Percentiles rank a stretch among this genome's conserved stretches.
Conservation (phyloP, 2,797 vertebrate genomes). For the Rhynchotus rufescens region DNA sequence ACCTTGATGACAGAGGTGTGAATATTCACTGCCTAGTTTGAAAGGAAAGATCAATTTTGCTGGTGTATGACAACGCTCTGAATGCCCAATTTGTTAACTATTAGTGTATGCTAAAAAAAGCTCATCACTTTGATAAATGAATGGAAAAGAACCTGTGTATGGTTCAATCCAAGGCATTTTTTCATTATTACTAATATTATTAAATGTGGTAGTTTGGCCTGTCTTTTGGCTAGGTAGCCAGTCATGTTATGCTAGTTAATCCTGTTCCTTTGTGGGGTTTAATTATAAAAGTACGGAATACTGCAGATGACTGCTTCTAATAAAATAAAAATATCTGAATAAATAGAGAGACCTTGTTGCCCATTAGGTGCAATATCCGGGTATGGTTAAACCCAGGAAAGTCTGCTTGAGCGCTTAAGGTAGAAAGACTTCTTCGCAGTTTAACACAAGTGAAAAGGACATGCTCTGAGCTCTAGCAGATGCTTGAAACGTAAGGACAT, state of each 20-base stretch:
- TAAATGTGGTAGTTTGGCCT: background rate
- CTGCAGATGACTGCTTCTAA: constrained; percentile 3
- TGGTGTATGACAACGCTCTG: background rate
- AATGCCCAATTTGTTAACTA: constrained; percentile 14
- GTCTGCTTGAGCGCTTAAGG: background rate
- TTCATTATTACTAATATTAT: constrained; percentile 18
- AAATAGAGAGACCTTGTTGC: background rate
- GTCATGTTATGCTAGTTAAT: constrained; percentile 39
- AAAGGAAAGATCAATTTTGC: background rate
- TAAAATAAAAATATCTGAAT: constrained; percentile 39
- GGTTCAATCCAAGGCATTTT: constrained; percentile 18
- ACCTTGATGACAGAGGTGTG: constrained; percentile 1
- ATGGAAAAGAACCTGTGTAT: background rate
- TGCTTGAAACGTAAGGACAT: background rate
- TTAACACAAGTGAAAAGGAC: background rate
- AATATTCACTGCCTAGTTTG: background rate
- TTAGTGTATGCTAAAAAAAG: background rate
- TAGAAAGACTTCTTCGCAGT: background rate
- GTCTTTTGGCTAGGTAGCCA: background rate
- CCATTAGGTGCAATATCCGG: constrained; percentile 15
- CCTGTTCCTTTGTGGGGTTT: constrained; percentile 40
- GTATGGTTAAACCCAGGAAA: constrained; percentile 15
- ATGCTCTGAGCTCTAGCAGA: background rate
- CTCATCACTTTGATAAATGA: background rate
- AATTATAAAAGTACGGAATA: constrained; percentile 49